A percentile compares a stretch with the other conserved stretches of the same genome.
phyloP scores from a whole-genome alignment of 2,888 invertebrate genomes.

The Agrypnus murinus region DNA sequence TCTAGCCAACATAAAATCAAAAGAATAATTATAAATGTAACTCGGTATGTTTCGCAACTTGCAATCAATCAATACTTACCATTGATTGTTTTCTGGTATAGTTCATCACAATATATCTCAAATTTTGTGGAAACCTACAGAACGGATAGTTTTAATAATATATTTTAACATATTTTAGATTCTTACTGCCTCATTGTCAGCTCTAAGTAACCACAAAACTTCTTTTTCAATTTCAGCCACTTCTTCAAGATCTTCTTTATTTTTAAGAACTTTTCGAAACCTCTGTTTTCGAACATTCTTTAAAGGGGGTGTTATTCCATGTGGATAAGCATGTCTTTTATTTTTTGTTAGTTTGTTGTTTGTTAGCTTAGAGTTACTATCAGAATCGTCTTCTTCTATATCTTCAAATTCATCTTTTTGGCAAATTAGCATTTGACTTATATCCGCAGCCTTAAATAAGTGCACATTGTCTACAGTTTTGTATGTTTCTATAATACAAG shows the following conservation, averaged over 20 bases:
- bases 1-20: too few species aligned
- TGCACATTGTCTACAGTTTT: constrained; percentile 81
- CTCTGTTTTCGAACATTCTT: constrained; percentile 81
- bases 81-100: constrained; percentile 20
- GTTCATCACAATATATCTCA: constrained; percentile 52
- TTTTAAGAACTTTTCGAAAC: constrained; percentile 77
- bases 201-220: constrained; percentile 76
- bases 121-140: constrained; percentile 55
- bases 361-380: constrained; percentile 31
- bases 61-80: too few species aligned
- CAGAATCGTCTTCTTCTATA: constrained; percentile 67
- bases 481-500: constrained; percentile 78
- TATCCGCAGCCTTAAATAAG: constrained; percentile 82
- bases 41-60: too few species aligned
- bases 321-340: constrained; percentile 70
- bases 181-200: constrained; percentile 77
- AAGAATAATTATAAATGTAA: too few species aligned
- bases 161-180: too few species aligned
- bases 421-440: constrained; percentile 77
- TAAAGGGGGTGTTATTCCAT: constrained; percentile 81
- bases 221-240: constrained; percentile 81
- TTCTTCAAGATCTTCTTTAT: constrained; percentile 79
- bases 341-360: constrained; percentile 34
- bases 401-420: constrained; percentile 56
- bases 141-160: too few species aligned